Percentiles rank a stretch among this genome's conserved stretches.
Evolutionary conservation across 2,888 invertebrate species (phyloP).

Genomic region (Pogonocherus hispidulus): DNA sequence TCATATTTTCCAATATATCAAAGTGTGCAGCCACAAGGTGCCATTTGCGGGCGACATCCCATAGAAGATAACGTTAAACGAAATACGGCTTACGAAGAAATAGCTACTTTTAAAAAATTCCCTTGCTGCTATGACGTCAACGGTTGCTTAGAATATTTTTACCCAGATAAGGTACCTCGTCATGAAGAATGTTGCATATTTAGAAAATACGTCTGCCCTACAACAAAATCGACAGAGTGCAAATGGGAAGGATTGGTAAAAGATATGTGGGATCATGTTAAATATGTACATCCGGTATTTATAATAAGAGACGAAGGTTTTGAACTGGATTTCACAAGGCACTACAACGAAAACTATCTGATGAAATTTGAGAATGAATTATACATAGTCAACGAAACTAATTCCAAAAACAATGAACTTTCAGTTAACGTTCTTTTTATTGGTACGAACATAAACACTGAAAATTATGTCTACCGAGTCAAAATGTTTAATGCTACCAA

Average conservation of each 20-base stretch:
- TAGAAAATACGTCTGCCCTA: conserved; percentile 55
- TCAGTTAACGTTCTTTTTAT: conserved; percentile 54
- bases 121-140: conserved; percentile 56
- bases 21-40: conserved; percentile 36
- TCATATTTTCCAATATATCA: conserved; percentile 57
- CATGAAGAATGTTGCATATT: conserved; percentile 60
- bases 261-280: conserved; percentile 59
- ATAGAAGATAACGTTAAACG: conserved; percentile 48
- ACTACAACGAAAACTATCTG: conserved; percentile 58
- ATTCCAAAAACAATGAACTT: conserved; percentile 50
- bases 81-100: conserved; percentile 55
- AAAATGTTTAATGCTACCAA: not conserved
- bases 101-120: conserved; percentile 54
- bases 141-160: conserved; percentile 57
- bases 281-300: conserved; percentile 54
- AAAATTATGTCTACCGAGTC: conserved; percentile 42
- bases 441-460: conserved; percentile 40
- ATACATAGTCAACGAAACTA: conserved; percentile 56
- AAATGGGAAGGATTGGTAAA: conserved; percentile 56
- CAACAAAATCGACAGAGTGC: conserved; percentile 46
- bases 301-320: conserved; percentile 55
- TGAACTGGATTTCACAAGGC: conserved; percentile 60
- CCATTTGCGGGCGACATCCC: conserved; percentile 59
- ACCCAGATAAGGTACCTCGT: conserved; percentile 45
- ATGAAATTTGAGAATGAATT: conserved; percentile 53